Evolutionary conservation across 1,140 invertebrate species (phyloP), one percentile per base, ranked within the genome.

Genomic region (Cataglyphis hispanica): DNA sequence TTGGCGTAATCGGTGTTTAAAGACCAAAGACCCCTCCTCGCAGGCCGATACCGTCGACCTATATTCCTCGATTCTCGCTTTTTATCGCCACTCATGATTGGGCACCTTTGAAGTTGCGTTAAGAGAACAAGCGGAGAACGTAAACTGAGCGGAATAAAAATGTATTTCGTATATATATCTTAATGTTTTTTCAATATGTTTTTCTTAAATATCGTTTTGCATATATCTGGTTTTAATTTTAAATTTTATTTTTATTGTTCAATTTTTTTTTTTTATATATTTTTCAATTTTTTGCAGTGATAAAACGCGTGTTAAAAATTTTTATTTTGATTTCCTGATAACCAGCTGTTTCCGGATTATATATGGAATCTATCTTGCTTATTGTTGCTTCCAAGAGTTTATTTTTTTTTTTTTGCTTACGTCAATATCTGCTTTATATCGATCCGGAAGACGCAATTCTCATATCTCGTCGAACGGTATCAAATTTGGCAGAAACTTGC

Each of bases 1-100:
- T 90, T 75, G 75, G 56, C 63, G 81, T 91, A 91, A 91, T 91
- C 86, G 84, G 50, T 74, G 86, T 87, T 87, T 76, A 84, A 89
- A 84, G 83, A 91, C 84, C 72, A 58, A 85, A 87, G 64, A 76
- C 64, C 70, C 77, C 69, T 63, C 43, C 37, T 84, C 53, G 31
- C 66, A 72, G 67, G 11, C n/a, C 61, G 22, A 81, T 87, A 67
- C 56, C 70, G 43, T 72, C 83, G 85, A 87, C 87, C 87, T 81
- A 84, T 46, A 91, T 90, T 85, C 31, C 75, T 72, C n/a, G 70
- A 86, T 74, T 86, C 66, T 81, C 69, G 66, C 31, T 85, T 66
- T 85, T 56, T 81, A 37, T 70, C 43, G 46, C 16, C 19, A 53
- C 46, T 69, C 63, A 27, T 72, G 67, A 83, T 83, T 72, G 19